Percentiles rank a stretch among this genome's conserved stretches.
These are phyloP conservation scores for Cantharis nigra DNA, from an alignment of 2,888 invertebrate species.

Conservation along the genomic window DNA sequence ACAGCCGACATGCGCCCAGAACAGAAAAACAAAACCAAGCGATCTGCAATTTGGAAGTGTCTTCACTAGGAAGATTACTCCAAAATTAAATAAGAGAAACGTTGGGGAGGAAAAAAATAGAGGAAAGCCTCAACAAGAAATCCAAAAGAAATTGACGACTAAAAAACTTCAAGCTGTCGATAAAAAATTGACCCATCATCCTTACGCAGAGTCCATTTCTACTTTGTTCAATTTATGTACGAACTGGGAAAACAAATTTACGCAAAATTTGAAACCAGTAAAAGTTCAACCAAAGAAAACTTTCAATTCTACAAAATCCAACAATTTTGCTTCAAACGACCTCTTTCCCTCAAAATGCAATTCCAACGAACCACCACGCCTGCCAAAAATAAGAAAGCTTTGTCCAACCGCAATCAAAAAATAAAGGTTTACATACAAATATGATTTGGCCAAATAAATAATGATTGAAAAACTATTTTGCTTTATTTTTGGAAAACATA, in stretches of 20 bases:
- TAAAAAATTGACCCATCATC: neutral
- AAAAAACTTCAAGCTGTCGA: neutral
- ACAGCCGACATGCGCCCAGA: neutral
- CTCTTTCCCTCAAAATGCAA: neutral
- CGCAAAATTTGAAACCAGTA: neutral
- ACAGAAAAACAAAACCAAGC: neutral
- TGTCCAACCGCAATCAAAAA: neutral
- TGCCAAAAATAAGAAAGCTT: neutral
- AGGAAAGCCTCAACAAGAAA: neutral
- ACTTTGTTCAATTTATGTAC: neutral
- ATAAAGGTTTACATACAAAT: neutral
- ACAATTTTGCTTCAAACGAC: neutral
- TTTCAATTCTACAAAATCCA: neutral
- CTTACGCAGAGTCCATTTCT: neutral
- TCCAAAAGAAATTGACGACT: neutral
- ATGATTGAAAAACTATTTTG: neutral
- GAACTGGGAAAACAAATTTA: neutral
- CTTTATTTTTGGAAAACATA: neutral
- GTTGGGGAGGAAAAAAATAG: neutral
- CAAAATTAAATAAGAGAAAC: neutral
- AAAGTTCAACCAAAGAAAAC: neutral
- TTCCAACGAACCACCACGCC: neutral
- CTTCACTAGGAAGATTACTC: neutral
- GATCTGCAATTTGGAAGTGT: neutral
- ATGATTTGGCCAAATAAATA: neutral